A percentile compares a stretch with the other conserved stretches of the same genome.
Evolutionary conservation across 2,888 invertebrate genomes (phyloP).

Genomic region (Alentia gelatinosa): DNA sequence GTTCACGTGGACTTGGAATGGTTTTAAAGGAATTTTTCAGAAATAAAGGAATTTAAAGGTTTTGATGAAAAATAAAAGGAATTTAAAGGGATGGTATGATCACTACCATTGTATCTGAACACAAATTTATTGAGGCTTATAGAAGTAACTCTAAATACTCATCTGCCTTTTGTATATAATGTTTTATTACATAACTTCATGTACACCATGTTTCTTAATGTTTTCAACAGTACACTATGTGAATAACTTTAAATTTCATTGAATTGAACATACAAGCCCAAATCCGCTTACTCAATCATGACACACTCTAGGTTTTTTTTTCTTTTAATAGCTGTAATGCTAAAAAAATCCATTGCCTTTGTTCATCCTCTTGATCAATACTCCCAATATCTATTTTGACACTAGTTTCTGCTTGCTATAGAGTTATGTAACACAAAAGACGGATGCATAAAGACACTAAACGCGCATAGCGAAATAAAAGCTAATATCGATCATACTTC

Average conservation of each 20-base stretch:
- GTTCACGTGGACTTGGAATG: no score
- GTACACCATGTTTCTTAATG: background rate
- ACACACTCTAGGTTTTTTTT: no score
- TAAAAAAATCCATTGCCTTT: no score
- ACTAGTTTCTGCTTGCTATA: background rate
- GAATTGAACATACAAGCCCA: background rate
- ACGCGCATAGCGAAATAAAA: background rate
- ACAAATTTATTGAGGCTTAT: no score
- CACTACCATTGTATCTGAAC: no score
- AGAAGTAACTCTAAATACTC: no score
- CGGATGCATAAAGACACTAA: background rate
- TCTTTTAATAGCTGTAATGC: no score
- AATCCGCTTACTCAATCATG: background rate
- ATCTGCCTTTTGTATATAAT: background rate
- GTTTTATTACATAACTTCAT: conserved; percentile 1
- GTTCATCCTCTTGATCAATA: background rate
- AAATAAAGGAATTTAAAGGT: no score
- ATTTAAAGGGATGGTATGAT: no score
- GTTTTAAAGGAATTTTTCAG: no score
- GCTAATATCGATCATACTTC: background rate
- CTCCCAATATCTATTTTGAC: background rate
- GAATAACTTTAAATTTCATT: background rate
- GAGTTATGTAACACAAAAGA: background rate
- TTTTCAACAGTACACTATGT: conserved; percentile 17
- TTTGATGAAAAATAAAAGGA: no score